These are phyloP conservation scores for Muricea muricata DNA, from an alignment of 92 coral and sea anemone genomes.

Conservation along the genomic window DNA sequence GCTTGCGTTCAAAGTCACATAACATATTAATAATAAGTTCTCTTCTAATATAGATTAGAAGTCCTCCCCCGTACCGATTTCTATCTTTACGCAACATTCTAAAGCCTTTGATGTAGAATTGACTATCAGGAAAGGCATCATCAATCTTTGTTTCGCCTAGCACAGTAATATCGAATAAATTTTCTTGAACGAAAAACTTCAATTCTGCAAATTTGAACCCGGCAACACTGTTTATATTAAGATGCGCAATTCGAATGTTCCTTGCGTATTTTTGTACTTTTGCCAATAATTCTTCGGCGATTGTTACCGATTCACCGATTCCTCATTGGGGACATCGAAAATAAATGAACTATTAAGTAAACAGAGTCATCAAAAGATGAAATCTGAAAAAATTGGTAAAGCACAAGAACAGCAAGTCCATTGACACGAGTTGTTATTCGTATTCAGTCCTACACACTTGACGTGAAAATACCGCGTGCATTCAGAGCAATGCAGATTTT, in stretches of 20 bases:
- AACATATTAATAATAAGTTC: conserved; percentile 25
- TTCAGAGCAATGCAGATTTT: background rate
- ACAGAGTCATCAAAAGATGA: background rate
- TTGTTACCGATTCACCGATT: background rate
- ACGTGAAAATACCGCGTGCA: background rate
- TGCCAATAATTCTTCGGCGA: background rate
- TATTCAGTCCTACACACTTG: background rate
- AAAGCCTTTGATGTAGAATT: conserved; percentile 41
- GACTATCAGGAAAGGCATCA: conserved; percentile 31
- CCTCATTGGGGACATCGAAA: background rate
- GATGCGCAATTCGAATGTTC: background rate
- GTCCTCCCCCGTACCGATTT: conserved; percentile 33
- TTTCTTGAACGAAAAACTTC: conserved; percentile 12
- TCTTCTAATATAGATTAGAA: conserved; percentile 38
- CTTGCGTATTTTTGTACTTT: background rate
- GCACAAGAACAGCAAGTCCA: background rate
- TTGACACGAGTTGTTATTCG: background rate
- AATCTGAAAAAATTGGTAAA: background rate
- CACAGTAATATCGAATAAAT: background rate
- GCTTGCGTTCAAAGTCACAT: background rate
- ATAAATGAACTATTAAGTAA: background rate
- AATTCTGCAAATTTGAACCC: conserved; percentile 24
- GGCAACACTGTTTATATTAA: conserved; percentile 25
- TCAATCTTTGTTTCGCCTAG: conserved; percentile 36
- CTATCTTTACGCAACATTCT: conserved; percentile 19